Percentiles rank a stretch among this genome's conserved stretches.
phyloP scores from a whole-genome alignment of 2,888 invertebrate genomes.

The Branchellion lobata region DNA sequence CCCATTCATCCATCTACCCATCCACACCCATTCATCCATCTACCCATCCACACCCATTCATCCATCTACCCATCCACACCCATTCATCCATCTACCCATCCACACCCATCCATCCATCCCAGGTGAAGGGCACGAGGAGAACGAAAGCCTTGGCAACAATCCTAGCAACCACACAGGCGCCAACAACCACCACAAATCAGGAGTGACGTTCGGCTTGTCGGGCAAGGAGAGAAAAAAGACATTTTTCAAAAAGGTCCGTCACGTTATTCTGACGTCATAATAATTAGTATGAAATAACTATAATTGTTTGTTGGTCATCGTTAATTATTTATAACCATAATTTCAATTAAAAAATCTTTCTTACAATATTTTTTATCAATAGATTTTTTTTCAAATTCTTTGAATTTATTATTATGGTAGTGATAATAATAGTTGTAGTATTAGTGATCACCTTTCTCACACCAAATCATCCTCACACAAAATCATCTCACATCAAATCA shows the following conservation, averaged over 20 bases:
- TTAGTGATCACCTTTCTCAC: too few species aligned
- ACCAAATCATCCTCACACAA: background rate
- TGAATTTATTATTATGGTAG: too few species aligned
- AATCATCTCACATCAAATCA: background rate
- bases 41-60: background rate
- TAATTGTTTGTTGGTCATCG: conserved; percentile 1
- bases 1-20: background rate
- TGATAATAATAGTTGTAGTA: too few species aligned
- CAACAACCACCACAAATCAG: conserved; percentile 43
- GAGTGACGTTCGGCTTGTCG: conserved; percentile 70
- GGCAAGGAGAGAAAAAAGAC: conserved; percentile 95
- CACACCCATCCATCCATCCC: background rate
- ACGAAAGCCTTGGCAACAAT: conserved; percentile 81
- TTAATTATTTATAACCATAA: too few species aligned
- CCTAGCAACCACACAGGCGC: conserved; percentile 66
- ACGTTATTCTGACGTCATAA: background rate
- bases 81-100: background rate
- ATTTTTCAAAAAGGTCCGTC: conserved; percentile 84
- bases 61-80: background rate
- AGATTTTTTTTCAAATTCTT: too few species aligned
- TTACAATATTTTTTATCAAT: background rate
- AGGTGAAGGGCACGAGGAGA: conserved; percentile 72
- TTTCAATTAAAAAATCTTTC: too few species aligned
- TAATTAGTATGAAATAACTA: background rate
- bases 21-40: background rate